Base-by-base conservation (phyloP, 2,888 invertebrate genomes). In the Meandrusa payeni region DNA sequence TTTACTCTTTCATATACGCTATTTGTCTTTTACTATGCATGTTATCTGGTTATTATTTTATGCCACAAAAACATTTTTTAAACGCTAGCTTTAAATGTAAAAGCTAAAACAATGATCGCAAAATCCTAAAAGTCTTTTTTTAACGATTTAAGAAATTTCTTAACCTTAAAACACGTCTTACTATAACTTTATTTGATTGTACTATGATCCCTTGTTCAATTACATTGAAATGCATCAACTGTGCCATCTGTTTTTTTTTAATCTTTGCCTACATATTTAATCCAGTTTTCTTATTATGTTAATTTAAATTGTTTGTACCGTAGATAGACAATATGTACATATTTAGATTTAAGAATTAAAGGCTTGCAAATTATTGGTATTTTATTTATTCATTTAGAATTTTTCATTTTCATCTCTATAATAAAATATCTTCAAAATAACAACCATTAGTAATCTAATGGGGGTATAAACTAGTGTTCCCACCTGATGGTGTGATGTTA, bases 291-390 rank as follows among this genome's bases (percentile, higher is more conserved):
- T 29, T 34, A 31, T 29, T 20, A 20, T 11, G 4, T 41, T 26
- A 38, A 9, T 19, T 33, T 31, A 43, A 31, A 19, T 32, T 31
- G 20, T 38, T 44, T 38, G 27, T 38, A 27, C 22, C 26, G 9
- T 36, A 11, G 15, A 12, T 45, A 45, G 34, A 11, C 7, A 36
- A 39, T 36, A 26, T 36, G 40, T 46, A 46, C 23, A 46, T 46
- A 46, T 5, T 31, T 31, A 41, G 36, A 39, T 54, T 42, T 44
- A 43, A 54, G 61, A 66, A 64, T 62, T 57, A 66, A 64, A 56
- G 32, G 57, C 57, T 54, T 44, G 51, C 57, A 54, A 62, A 59
- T 59, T 24, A 11, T 4, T 3, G 11, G 6, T n/a, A n/a, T n/a
- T n/a, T n/a, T n/a, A n/a, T n/a, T n/a, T n/a, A n/a, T n/a, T n/a